Base-by-base conservation (phyloP, 1,140 invertebrate species). In the Antheraea mylitta region DNA sequence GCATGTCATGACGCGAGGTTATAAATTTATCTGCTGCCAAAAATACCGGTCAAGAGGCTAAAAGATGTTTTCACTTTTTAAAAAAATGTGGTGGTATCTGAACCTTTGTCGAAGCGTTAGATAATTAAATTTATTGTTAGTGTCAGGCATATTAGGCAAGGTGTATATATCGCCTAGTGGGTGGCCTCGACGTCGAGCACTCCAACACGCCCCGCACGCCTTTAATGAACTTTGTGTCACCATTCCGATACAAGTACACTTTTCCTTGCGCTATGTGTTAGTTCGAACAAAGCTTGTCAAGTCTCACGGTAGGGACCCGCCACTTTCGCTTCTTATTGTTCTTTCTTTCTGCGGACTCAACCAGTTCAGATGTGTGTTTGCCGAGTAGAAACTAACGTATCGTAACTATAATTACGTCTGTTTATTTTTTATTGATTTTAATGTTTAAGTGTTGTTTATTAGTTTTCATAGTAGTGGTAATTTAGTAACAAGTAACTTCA, bases 211-310 rank as follows among this genome's bases (percentile, higher is more conserved):
- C 82, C 82, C 79, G 81, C 79, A 73, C 81, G 83, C 84, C 85
- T 90, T 87, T 90, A 90, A 90, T 89, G 88, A 90, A 90, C 88
- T 90, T 88, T 89, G 83, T 84, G 88, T 90, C 88, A 86, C 81
- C 80, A 82, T 77, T 79, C 79, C 81, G 82, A 85, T 81, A 87
- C 80, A 86, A 89, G 88, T 84, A 87, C 88, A 87, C 86, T 89
- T 89, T 87, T 88, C 86, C 82, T 84, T 89, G 83, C 77, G 79
- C 80, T 82, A 30, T 30, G 80, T 83, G 86, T 87, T 88, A 87
- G 84, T 82, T 78, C 72, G 86, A 87, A 90, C 88, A 90, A 90
- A 89, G 88, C 80, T 80, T 82, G 84, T 85, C 82, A 88, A 85
- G 83, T 85, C 80, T 79, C 80, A 84, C 79, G 79, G 81, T 83